A percentile compares a stretch with the other conserved stretches of the same genome.
These are phyloP conservation scores for Calypte anna DNA, from an alignment of 2,113 vertebrate species.

Conservation along the genomic window DNA sequence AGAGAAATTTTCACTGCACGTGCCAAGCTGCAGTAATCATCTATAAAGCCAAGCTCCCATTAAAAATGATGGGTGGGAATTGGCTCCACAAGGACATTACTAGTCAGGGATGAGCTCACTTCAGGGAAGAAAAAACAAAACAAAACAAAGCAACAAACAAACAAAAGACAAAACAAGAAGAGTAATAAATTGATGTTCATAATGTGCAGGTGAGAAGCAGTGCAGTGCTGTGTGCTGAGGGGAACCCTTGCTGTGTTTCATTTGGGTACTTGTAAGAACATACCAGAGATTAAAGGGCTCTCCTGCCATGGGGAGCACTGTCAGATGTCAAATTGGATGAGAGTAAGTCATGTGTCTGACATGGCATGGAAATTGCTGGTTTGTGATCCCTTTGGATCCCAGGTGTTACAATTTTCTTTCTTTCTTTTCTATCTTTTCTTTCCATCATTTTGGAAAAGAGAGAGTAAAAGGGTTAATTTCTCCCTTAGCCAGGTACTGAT, in stretches of 20 bases:
- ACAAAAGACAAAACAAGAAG: background rate
- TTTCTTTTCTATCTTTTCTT: too few relatives aligned
- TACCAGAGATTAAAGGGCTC: background rate
- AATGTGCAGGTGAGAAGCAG: background rate
- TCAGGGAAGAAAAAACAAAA: background rate
- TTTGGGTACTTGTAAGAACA: rapidly evolving
- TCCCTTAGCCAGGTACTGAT: background rate
- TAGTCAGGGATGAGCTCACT: background rate
- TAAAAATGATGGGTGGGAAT: background rate
- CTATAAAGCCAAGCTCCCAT: background rate
- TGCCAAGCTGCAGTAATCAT: background rate
- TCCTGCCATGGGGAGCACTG: background rate
- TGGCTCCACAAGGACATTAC: background rate
- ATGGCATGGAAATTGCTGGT: background rate
- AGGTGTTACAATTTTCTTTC: background rate
- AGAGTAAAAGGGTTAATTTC: background rate
- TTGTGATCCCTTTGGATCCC: background rate
- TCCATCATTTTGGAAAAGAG: background rate
- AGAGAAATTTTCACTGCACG: background rate
- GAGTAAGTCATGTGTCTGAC: background rate
- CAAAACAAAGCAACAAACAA: background rate
- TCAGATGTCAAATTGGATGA: background rate
- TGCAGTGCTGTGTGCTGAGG: background rate
- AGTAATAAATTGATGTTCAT: background rate
- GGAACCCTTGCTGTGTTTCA: background rate